Conservation (phyloP, 2,888 invertebrate species). For the Automeris io region DNA sequence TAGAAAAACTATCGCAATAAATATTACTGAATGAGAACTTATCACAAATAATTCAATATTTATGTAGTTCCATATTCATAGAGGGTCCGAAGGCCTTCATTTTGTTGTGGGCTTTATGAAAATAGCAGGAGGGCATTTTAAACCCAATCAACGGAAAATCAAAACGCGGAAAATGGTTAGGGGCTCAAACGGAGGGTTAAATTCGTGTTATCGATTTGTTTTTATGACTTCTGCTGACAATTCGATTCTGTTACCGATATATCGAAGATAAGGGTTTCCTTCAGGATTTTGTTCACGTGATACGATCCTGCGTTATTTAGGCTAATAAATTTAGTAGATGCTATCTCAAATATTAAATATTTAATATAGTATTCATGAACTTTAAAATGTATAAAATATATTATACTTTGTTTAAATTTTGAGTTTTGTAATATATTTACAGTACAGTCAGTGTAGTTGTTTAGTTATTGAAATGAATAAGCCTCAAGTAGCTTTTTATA, state of each 20-base stretch:
- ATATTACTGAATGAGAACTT: slow-evolving; percentile 69
- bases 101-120: slow-evolving; percentile 59
- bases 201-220: slow-evolving; percentile 70
- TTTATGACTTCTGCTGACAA: slow-evolving; percentile 68
- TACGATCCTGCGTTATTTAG: background rate
- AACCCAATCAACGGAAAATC: slow-evolving; percentile 74
- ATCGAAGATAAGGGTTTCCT: slow-evolving; percentile 11
- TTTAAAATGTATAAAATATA: no score
- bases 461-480: no score
- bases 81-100: slow-evolving; percentile 43
- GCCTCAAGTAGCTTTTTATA: no score
- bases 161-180: slow-evolving; percentile 72
- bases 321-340: background rate
- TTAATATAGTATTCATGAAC: no score
- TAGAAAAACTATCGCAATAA: no score
- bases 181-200: slow-evolving; percentile 70
- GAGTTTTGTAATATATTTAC: no score
- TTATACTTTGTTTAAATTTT: no score
- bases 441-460: no score
- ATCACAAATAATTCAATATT: slow-evolving; percentile 10
- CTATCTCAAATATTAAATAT: no score
- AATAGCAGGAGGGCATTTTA: slow-evolving; percentile 66
- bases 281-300: slow-evolving; percentile 1
- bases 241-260: slow-evolving; percentile 40
- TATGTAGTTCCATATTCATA: slow-evolving; percentile 39